Evolutionary conservation across 1,140 invertebrate species (phyloP), one percentile per base, ranked within the genome.

Genomic region (Diachasmimorpha longicaudata): DNA sequence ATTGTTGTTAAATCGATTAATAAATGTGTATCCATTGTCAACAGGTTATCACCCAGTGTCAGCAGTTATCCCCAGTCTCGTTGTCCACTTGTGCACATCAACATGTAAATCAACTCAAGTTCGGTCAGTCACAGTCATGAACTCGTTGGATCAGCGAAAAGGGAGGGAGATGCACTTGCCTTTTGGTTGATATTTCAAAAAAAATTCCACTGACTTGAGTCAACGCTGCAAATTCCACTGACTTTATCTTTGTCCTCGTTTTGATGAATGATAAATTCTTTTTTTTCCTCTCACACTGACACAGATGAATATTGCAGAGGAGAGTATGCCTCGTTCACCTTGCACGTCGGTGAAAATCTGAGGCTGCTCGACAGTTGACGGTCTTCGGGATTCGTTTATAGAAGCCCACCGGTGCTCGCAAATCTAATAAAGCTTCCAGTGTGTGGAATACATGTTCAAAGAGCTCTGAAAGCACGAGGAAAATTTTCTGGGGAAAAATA

Each of bases 321-420:
- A n/a, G 21, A 58, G 3, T 58, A 58, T 58, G 55, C 19, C 19
- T 58, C 55, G 19, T 4, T 58, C 55, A 58, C 4, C 19, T 58
- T 23, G 55, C 23, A 58, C 16, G 55, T 76, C 63, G 72, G 77
- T 79, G 79, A 78, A 79, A 80, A 81, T 86, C 82, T 86, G 83
- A 81, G 77, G 75, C 78, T 72, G 76, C 48, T 77, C 70, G 63
- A 78, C 79, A 79, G 77, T 86, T 88, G 77, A 74, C 75, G 78
- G 87, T 82, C 77, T 88, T 88, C 86, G 76, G 83, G 79, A 88
- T 85, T 88, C 82, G 80, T 86, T 87, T 86, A 86, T 77, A 78
- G 86, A 88, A 87, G 82, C 86, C 87, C 81, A 81, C 78, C 79
- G 81, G 79, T 79, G 82, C 81, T 82, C 80, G 70, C 75, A 77